These are phyloP conservation scores for Drosophila novamexicana DNA, from an alignment of 1,140 invertebrate species.

Conservation along the genomic window DNA sequence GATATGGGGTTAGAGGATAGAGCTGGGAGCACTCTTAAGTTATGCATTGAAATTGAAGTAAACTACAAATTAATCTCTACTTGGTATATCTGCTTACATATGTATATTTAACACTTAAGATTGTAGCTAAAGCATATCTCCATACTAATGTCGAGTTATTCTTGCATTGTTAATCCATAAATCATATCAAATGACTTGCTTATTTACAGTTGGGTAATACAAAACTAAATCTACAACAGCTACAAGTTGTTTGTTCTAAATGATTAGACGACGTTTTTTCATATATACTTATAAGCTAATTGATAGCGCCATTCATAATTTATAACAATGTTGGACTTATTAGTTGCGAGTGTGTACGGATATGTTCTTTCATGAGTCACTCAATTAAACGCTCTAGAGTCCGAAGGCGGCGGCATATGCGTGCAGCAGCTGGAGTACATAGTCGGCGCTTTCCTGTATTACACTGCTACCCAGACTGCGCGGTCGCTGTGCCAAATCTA, in stretches of 20 bases:
- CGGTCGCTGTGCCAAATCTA: slow-evolving; percentile 60
- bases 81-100: slow-evolving; percentile 53
- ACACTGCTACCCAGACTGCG: slow-evolving; percentile 65
- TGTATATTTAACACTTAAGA: slow-evolving; percentile 76
- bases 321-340: slow-evolving; percentile 24
- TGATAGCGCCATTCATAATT: slow-evolving; percentile 25
- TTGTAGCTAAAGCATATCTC: slow-evolving; percentile 56
- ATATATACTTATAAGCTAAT: slow-evolving; percentile 9
- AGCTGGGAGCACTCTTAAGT: slow-evolving; percentile 23
- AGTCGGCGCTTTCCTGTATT: slow-evolving; percentile 72
- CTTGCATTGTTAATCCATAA: slow-evolving; percentile 50
- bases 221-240: slow-evolving; percentile 43
- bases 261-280: slow-evolving; percentile 10
- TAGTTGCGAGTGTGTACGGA: slow-evolving; percentile 30
- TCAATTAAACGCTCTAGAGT: slow-evolving; percentile 36
- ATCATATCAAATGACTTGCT: slow-evolving; percentile 79
- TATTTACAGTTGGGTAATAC: slow-evolving; percentile 60
- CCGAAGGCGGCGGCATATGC: slow-evolving; percentile 72
- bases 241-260: slow-evolving; percentile 37
- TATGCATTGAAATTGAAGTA: slow-evolving; percentile 20
- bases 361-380: slow-evolving; percentile 36
- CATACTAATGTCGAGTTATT: slow-evolving; percentile 28
- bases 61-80: slow-evolving; percentile 60
- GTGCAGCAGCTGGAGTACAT: slow-evolving; percentile 66
- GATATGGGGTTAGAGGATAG: slow-evolving; percentile 23